Conservation (phyloP, 2,888 invertebrate species). For the Spilarctia lutea region DNA sequence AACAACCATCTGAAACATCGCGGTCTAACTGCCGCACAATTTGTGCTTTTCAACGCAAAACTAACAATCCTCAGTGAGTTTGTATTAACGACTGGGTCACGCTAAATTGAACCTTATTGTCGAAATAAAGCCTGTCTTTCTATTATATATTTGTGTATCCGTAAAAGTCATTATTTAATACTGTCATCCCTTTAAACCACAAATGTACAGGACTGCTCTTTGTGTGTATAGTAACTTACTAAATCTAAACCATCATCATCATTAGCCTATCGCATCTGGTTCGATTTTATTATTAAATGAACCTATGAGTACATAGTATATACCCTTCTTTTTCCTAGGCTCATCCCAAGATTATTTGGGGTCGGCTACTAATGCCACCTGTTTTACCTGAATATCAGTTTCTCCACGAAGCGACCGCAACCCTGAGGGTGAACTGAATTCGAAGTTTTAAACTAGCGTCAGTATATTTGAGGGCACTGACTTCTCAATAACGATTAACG, state of each 20-base stretch:
- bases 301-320: not conserved
- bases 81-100: slow-evolving; percentile 30
- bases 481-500: no score
- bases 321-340: no score
- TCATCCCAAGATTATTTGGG: no score
- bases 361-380: no score
- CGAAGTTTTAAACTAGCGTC: no score
- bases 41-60: slow-evolving; percentile 66
- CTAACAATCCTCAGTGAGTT: slow-evolving; percentile 50
- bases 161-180: not conserved
- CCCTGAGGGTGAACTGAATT: no score
- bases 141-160: not conserved
- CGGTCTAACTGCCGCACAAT: slow-evolving; percentile 61
- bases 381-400: no score
- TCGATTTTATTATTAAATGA: not conserved
- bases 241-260: no score
- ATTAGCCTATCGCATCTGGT: no score
- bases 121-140: not conserved
- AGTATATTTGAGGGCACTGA: no score
- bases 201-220: not conserved
- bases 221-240: not conserved
- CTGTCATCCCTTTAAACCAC: not conserved
- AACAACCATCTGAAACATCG: slow-evolving; percentile 66
- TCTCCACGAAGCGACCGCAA: no score
- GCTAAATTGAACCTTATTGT: slow-evolving; percentile 34